Conservation (phyloP, 1,140 invertebrate genomes). For the Aleiodes sp. region DNA sequence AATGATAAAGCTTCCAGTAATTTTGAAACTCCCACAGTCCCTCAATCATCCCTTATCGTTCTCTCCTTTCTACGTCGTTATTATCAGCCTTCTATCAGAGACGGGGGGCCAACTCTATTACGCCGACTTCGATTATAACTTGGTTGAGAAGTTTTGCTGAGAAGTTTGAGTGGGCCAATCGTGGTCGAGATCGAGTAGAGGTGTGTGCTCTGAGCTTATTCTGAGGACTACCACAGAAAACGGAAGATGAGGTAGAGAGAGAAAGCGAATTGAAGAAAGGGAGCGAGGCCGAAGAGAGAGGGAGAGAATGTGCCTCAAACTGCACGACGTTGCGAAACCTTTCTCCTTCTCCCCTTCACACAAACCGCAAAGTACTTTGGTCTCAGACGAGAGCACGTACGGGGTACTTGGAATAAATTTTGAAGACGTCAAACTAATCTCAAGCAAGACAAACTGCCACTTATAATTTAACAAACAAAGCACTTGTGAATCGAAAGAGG, state of each 20-base stretch:
- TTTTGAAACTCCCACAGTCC: neutral
- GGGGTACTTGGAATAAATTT: slow-evolving; percentile 16
- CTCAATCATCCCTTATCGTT: neutral
- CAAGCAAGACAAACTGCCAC: slow-evolving; percentile 22
- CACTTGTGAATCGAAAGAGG: neutral
- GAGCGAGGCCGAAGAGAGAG: neutral
- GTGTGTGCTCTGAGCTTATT: slow-evolving; percentile 2
- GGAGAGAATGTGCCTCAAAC: slow-evolving; percentile 24
- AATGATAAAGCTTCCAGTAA: neutral
- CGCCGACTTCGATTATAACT: slow-evolving; percentile 57
- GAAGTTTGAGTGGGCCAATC: slow-evolving; percentile 41
- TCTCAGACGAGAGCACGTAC: slow-evolving; percentile 6
- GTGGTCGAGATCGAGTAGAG: slow-evolving; percentile 12
- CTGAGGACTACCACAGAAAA: slow-evolving; percentile 12
- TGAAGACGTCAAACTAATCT: slow-evolving; percentile 7
- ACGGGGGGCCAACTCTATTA: slow-evolving; percentile 45
- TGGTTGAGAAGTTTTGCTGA: slow-evolving; percentile 42
- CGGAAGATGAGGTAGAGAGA: too few relatives aligned
- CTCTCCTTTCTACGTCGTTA: slow-evolving; percentile 40
- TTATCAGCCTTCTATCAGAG: slow-evolving; percentile 48
- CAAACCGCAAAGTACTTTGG: slow-evolving; percentile 1
- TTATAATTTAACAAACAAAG: slow-evolving; percentile 15
- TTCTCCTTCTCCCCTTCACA: neutral
- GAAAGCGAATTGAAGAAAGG: neutral
- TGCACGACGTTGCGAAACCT: neutral